Evolutionary conservation across 2,113 vertebrate species (phyloP), one percentile per base, ranked within the genome.

Genomic region (Gymnorhina tibicen): DNA sequence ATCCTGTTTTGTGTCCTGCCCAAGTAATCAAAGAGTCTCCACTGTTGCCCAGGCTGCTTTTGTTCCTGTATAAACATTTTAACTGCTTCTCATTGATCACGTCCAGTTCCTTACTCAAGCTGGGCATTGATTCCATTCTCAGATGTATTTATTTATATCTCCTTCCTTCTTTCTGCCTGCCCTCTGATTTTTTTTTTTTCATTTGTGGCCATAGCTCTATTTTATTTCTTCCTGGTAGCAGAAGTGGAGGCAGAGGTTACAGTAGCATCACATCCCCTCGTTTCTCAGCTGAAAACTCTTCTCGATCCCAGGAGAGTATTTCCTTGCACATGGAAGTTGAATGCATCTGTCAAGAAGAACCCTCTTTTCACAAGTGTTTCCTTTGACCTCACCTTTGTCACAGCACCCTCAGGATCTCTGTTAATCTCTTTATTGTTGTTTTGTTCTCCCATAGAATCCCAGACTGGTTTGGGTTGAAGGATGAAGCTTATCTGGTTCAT

Each of bases 31-130:
- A 46, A 59, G 66, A 85, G 80, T 59, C 85, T 90, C 37, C 39
- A 27, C 39, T 16, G 39, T 91, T 85, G 58, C 58, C 67, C 79
- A 78, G 82, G 79, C 93, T 95, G 59, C 72, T 83, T 88, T 93
- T 75, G 18, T 87, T 85, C n/a, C 62, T 78, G 35, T 64, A 30
- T 42, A 55, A 92, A 88, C 86, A 59, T 78, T 66, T 89, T 37
- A 74, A 35, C 59, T 87, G 80, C n/a, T 93, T 78, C 63, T 83
- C 84, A 69, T 85, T 58, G 86, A 60, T 92, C 52, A 24, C 75
- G 47, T 64, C 67, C 82, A 30, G 64, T 74, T 87, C 66, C 42
- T 66, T 33, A 13, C 39, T 62, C 56, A 68, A 4, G 72, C 58
- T 0, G 0, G 46, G 47, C 59, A 19, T 74, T 74, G 23, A 55